Evolutionary conservation across 2,888 invertebrate species (phyloP).

Genomic region (Mycalesis mineus): DNA sequence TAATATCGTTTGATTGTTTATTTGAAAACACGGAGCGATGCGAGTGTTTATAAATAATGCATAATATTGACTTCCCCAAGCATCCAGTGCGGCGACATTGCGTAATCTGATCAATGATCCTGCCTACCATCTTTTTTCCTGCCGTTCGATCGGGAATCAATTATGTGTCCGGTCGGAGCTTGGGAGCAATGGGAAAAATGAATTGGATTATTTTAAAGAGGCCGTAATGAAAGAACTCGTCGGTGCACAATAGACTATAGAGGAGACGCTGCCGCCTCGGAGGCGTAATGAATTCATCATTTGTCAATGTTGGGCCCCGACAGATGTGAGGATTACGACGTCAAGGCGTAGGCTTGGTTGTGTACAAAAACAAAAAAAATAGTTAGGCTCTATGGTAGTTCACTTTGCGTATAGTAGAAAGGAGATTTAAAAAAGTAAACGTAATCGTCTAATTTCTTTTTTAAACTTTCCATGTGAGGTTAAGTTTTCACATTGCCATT

Average conservation of each 20-base stretch:
- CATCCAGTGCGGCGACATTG: slow-evolving; percentile 72
- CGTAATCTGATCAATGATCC: slow-evolving; percentile 74
- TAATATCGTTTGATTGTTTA: slow-evolving; percentile 16
- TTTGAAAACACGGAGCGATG: slow-evolving; percentile 37
- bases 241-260: slow-evolving; percentile 37
- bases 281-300: slow-evolving; percentile 49
- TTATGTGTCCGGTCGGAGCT: slow-evolving; percentile 53
- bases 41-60: slow-evolving; percentile 61
- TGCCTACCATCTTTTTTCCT: slow-evolving; percentile 51
- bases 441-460: neutral
- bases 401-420: neutral
- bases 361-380: slow-evolving; percentile 11
- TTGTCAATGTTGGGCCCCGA: slow-evolving; percentile 40
- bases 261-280: slow-evolving; percentile 38
- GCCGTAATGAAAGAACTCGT: slow-evolving; percentile 45
- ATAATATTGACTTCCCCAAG: slow-evolving; percentile 57
- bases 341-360: neutral
- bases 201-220: slow-evolving; percentile 45
- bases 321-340: slow-evolving; percentile 27
- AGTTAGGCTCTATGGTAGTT: neutral
- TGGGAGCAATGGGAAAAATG: slow-evolving; percentile 47
- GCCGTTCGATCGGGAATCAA: slow-evolving; percentile 54
- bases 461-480: neutral
- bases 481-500: neutral
- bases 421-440: neutral